phyloP scores from a whole-genome alignment of 2,888 invertebrate genomes.

The Nipponacmea schrenckii region DNA sequence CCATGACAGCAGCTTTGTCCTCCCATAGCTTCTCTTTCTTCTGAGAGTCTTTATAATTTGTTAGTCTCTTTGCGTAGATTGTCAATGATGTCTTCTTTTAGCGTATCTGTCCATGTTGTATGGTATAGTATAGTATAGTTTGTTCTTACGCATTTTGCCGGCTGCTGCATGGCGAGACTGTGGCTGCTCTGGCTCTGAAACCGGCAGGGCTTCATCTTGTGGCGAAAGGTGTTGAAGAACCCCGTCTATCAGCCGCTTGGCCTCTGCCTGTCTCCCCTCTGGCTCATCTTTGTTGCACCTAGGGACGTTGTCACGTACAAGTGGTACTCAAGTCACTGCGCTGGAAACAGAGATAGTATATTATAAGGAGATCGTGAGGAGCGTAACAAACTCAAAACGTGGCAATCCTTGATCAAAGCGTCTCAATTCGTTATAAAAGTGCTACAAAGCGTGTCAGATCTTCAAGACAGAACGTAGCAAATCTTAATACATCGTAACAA shows the following conservation, averaged over 20 bases:
- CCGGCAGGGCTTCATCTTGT: slow-evolving; percentile 31
- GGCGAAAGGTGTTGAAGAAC: slow-evolving; percentile 26
- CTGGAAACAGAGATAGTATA: slow-evolving; percentile 15
- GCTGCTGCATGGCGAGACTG: slow-evolving; percentile 26
- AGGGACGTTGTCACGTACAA: not conserved
- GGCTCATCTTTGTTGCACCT: slow-evolving; percentile 27
- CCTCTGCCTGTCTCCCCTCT: slow-evolving; percentile 26
- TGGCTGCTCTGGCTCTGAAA: slow-evolving; percentile 30
- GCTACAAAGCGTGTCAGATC: too few relatives aligned
- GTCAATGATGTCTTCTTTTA: slow-evolving; percentile 23
- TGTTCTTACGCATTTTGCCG: slow-evolving; percentile 23
- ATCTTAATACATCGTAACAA: too few relatives aligned
- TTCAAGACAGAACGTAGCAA: too few relatives aligned
- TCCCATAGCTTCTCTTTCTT: slow-evolving; percentile 26
- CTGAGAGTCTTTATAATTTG: slow-evolving; percentile 24
- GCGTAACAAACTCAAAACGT: too few relatives aligned
- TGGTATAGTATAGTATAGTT: slow-evolving; percentile 31
- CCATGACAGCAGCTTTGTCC: slow-evolving; percentile 23
- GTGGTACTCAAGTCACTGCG: too few relatives aligned
- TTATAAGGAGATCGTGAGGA: too few relatives aligned
- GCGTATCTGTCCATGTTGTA: slow-evolving; percentile 28
- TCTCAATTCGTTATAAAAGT: too few relatives aligned
- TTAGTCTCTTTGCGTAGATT: slow-evolving; percentile 22
- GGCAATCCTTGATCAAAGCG: too few relatives aligned
- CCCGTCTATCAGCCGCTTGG: slow-evolving; percentile 24